Evolutionary conservation across 2,888 invertebrate genomes (phyloP).

Genomic region (Alviniconcha strummeri): DNA sequence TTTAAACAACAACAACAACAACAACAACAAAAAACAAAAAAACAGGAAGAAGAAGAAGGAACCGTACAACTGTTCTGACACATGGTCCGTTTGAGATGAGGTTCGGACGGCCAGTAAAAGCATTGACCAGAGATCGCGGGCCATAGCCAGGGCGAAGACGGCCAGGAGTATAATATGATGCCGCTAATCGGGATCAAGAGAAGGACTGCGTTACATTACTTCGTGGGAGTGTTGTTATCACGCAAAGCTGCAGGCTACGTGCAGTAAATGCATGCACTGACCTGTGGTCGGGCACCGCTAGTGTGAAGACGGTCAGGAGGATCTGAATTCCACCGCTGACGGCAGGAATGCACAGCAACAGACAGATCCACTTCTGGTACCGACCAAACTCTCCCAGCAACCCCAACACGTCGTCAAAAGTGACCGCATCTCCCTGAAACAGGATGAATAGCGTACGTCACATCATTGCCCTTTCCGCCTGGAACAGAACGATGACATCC

Average conservation of each 20-base stretch:
- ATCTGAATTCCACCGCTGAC: slow-evolving; percentile 29
- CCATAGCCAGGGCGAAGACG: neutral
- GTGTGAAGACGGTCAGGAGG: slow-evolving; percentile 35
- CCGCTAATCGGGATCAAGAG: neutral
- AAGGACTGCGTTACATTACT: neutral
- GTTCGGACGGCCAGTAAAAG: neutral
- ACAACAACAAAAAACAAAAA: no score
- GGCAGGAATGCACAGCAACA: slow-evolving; percentile 32
- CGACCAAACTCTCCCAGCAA: slow-evolving; percentile 38
- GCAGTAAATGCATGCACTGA: neutral
- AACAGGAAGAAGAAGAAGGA: no score
- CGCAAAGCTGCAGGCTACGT: neutral
- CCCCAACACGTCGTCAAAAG: slow-evolving; percentile 35
- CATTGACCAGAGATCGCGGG: neutral
- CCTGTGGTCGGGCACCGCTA: slow-evolving; percentile 41
- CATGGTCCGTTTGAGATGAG: neutral
- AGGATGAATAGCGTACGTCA: no score
- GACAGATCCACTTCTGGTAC: slow-evolving; percentile 28
- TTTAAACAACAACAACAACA: no score
- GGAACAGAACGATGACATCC: no score
- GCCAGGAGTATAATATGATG: neutral
- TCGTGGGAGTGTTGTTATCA: neutral
- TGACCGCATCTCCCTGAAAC: slow-evolving; percentile 18
- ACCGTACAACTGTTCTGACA: no score
- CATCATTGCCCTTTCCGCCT: no score